Conservation (phyloP, 2,888 invertebrate genomes). For the Idaea aversata region DNA sequence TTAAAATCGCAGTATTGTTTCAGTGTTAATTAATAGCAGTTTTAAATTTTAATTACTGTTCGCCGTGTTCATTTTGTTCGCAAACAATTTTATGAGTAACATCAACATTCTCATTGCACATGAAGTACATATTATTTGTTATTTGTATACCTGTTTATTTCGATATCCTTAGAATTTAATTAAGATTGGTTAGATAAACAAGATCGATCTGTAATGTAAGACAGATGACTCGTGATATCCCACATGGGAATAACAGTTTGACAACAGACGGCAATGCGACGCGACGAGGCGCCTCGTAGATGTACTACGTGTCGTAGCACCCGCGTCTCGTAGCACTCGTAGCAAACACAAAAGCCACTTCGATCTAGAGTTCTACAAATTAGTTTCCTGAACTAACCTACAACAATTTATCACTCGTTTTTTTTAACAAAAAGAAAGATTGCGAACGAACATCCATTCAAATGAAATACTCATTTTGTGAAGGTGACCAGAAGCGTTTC, state of each 20-base stretch:
- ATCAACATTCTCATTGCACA: background rate
- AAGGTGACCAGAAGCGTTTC: conserved; percentile 20
- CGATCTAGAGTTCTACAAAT: conserved; percentile 36
- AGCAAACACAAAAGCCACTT: conserved; percentile 32
- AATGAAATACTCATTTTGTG: conserved; percentile 20
- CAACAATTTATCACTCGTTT: conserved; percentile 40
- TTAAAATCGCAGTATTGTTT: background rate
- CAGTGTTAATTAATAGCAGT: background rate
- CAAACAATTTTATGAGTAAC: background rate
- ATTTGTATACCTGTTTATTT: background rate
- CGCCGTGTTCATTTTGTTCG: background rate
- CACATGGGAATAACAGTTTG: conserved; percentile 22
- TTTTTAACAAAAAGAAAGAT: conserved; percentile 27
- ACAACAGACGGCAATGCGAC: conserved; percentile 14
- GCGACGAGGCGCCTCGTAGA: conserved; percentile 8
- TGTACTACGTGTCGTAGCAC: conserved; percentile 11
- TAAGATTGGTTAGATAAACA: background rate
- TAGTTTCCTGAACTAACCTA: conserved; percentile 41
- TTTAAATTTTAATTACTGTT: background rate
- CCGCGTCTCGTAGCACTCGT: conserved; percentile 24
- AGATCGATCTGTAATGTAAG: background rate
- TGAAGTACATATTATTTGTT: background rate
- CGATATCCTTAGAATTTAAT: background rate
- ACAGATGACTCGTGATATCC: conserved; percentile 7
- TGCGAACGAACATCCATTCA: conserved; percentile 17